Conservation (phyloP, 2,113 vertebrate genomes). For the Meriones unguiculatus region DNA sequence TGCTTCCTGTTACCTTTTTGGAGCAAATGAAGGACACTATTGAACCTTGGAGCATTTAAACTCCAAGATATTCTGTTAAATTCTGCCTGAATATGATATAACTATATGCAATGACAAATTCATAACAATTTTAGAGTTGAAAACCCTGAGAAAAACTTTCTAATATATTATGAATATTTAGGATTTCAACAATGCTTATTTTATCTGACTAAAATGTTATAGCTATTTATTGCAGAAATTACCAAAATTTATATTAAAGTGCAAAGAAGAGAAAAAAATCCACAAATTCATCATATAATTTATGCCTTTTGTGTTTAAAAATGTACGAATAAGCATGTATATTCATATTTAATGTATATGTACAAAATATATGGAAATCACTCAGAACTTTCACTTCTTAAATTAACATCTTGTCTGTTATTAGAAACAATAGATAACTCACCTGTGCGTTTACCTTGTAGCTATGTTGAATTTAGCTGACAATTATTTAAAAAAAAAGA, state of each 20-base stretch:
- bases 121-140: background rate
- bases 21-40: background rate
- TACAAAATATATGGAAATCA: background rate
- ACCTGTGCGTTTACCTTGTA: constrained; percentile 3
- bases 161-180: background rate
- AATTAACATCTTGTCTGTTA: background rate
- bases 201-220: background rate
- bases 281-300: background rate
- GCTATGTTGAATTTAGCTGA: background rate
- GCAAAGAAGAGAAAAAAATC: background rate
- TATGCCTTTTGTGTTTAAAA: background rate
- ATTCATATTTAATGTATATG: background rate
- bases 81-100: background rate
- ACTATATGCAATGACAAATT: background rate
- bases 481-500: background rate
- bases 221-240: background rate
- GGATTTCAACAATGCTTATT: background rate
- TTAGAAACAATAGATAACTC: background rate
- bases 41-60: background rate
- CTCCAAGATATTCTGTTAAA: background rate
- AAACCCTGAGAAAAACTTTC: background rate
- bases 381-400: background rate
- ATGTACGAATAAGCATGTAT: background rate
- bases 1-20: background rate
- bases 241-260: background rate